These are phyloP conservation scores for Syndactyla subalaris DNA, from an alignment of 2,797 vertebrate species.

Conservation along the genomic window DNA sequence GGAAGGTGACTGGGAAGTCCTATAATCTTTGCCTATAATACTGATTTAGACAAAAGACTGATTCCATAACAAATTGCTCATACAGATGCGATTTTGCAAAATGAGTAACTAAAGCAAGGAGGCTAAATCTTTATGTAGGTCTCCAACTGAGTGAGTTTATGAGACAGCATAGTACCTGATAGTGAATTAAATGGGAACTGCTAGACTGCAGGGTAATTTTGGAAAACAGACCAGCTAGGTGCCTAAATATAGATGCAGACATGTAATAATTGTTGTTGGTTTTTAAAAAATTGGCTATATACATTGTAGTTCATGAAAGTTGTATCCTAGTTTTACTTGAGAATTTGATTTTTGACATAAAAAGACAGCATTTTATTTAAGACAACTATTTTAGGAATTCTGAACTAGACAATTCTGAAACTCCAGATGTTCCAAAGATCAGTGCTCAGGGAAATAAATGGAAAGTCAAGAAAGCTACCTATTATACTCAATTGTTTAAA, in stretches of 20 bases:
- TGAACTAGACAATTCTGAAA: slow-evolving; percentile 42
- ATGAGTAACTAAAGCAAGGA: neutral
- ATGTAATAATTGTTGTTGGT: neutral
- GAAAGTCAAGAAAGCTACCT: slow-evolving; percentile 15
- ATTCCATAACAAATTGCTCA: neutral
- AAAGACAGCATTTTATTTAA: slow-evolving; percentile 2
- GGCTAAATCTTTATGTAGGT: neutral
- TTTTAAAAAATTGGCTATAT: slow-evolving; percentile 12
- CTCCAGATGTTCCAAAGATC: slow-evolving; percentile 63
- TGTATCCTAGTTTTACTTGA: slow-evolving; percentile 2
- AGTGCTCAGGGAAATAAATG: slow-evolving; percentile 62
- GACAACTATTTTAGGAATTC: slow-evolving; percentile 33
- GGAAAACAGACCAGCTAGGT: neutral
- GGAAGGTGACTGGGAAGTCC: neutral
- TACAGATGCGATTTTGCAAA: neutral
- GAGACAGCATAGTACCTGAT: neutral
- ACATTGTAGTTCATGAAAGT: neutral
- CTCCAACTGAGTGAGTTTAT: neutral
- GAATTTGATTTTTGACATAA: slow-evolving; percentile 4
- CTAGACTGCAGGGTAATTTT: neutral
- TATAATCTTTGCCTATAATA: neutral
- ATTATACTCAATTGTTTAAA: slow-evolving; percentile 48
- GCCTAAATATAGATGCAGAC: slow-evolving; percentile 28
- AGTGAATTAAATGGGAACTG: neutral
- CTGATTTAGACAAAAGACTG: neutral